Percentiles rank a stretch among this genome's conserved stretches.
Evolutionary conservation across 2,113 vertebrate genomes (phyloP).

Genomic region (Hassar affinis): DNA sequence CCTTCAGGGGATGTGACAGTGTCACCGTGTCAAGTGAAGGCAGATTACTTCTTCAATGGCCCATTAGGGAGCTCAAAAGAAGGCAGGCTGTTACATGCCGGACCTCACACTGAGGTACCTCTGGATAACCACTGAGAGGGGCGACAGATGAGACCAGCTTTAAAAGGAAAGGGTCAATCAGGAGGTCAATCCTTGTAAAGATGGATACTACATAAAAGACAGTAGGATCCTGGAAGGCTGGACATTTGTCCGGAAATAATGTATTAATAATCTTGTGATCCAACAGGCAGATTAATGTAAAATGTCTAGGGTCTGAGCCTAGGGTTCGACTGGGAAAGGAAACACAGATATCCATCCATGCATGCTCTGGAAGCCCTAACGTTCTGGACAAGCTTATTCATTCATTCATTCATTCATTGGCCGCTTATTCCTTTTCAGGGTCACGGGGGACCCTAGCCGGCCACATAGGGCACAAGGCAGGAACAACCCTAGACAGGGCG

Average conservation of each 20-base stretch:
- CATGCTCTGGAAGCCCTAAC: not conserved
- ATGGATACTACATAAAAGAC: not conserved
- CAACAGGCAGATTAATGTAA: not conserved
- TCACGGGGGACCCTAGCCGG: too few relatives aligned
- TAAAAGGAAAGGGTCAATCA: conserved; percentile 26
- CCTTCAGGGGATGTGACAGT: conserved; percentile 23
- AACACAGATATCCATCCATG: not conserved
- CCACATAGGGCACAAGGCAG: too few relatives aligned
- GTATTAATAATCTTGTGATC: not conserved
- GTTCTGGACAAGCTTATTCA: too few relatives aligned
- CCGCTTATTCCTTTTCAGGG: too few relatives aligned
- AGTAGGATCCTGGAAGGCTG: not conserved
- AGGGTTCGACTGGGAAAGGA: not conserved
- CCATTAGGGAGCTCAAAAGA: conserved; percentile 37
- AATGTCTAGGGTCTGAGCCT: not conserved
- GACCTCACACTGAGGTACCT: conserved; percentile 35
- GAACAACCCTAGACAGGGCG: too few relatives aligned
- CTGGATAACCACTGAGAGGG: conserved; percentile 5
- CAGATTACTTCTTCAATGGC: conserved; percentile 33
- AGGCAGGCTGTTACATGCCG: conserved; percentile 9
- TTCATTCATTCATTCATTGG: too few relatives aligned
- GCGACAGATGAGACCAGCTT: conserved; percentile 24
- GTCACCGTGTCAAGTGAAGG: conserved; percentile 41
- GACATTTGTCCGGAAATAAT: not conserved
- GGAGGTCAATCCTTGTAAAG: conserved; percentile 4